Base-by-base conservation (phyloP, 2,797 vertebrate genomes). In the Yasuhikotakia modesta region DNA sequence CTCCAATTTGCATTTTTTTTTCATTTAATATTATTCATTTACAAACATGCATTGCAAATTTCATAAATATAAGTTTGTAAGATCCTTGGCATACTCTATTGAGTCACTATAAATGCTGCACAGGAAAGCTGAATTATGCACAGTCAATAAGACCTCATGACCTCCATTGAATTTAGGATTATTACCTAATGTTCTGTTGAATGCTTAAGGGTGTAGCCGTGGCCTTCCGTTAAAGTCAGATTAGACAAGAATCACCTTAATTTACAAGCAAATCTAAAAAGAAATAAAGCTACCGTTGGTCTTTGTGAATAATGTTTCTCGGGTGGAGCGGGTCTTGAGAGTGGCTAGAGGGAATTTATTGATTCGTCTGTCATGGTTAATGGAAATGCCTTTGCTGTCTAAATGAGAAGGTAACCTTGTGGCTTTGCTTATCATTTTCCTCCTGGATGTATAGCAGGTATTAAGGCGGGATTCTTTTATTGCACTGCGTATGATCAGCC, bases 291-390 rank as follows among this genome's bases (percentile, higher is more conserved):
- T 63, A 43, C 19, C 75, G 11, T 63, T 70, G 16, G 21, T 74
- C 52, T 61, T 67, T 35, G 30, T 58, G 71, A 66, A 58, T 60
- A 73, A 60, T 66, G 57, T 57, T 57, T 76, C 43, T 57, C 39
- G 50, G 39, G 53, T 69, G 57, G 8, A 32, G 22, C 43, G 32
- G 24, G 63, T 70, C 60, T 80, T 57, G 3, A 72, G 60, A 19
- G 67, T 66, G 10, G 58, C 58, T 32, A 32, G 66, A 52, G 63
- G 60, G 16, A 55, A 19, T 14, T 53, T 70, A 76, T 81, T 76
- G 73, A 81, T 81, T 72, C 58, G 71, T 65, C 46, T 71, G 60
- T 70, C 76, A 70, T 27, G 57, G 32, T 48, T 53, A 46, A 70
- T 53, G 27, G 57, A 70, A 78, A 78, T 78, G 53, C 19, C 58